Evolutionary conservation across 2,113 vertebrate genomes (phyloP), one percentile per base, ranked within the genome.

Genomic region (Corydoras maculifer): DNA sequence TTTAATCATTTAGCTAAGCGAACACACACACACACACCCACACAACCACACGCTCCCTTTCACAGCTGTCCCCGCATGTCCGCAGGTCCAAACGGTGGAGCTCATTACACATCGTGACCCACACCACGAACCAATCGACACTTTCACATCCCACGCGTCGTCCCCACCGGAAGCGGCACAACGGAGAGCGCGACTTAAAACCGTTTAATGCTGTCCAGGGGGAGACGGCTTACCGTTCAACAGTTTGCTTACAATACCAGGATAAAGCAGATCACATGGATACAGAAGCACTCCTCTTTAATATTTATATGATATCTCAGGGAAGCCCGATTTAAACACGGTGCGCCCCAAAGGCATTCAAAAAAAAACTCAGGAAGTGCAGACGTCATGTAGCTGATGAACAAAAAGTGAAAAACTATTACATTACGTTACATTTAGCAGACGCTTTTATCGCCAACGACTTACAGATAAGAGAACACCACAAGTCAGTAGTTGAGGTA

Each of bases 1-100:
- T 75, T 77, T 80, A 79, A 77, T 77, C 75, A 79, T 76, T 77
- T 79, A 71, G 72, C 68, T 14, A 54, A 18, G 32, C 65, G 74
- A 74, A 74, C 58, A 66, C 51, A 62, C 74, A 68, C 77, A 73
- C 49, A 59, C 63, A 71, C 18, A 25, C 18, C 18, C 18, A 25
- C 18, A 25, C 69, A 69, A 73, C 77, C 60, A 32, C 69, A 58
- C 66, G 55, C 59, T 74, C 62, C 65, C 69, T 65, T 64, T 74
- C 78, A 25, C 18, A 79, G 78, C 78, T 79, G 74, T 74, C 68
- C 61, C 15, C 3, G 32, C 31, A 64, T 74, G 62, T 79, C 70
- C 70, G 51, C 49, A 8, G 30, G 62, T 29, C 35, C 35, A 58
- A 68, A 71, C 49, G 35, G 63, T 58, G 68, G 61, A 79, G 62